These are phyloP conservation scores for Bemisia tabaci DNA, from an alignment of 1,140 invertebrate genomes.

Conservation along the genomic window DNA sequence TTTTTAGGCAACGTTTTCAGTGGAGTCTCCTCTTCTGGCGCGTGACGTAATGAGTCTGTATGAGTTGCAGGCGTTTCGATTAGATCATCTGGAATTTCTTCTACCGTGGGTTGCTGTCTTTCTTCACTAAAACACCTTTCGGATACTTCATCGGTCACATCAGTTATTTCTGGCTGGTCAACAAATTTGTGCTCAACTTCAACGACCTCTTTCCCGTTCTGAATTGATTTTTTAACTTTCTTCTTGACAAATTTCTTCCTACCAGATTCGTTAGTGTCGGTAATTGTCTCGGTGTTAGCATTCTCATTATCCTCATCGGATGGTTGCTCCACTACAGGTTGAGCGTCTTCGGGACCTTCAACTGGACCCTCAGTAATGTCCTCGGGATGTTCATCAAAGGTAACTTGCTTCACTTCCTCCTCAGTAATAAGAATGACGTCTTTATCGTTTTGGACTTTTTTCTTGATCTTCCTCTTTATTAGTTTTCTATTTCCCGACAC, in stretches of 20 bases:
- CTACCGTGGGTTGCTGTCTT: not conserved
- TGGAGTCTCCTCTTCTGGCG: not conserved
- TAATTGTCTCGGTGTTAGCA: not conserved
- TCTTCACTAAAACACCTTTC: slow-evolving; percentile 3
- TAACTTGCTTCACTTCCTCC: slow-evolving; percentile 1
- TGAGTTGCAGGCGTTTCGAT: not conserved
- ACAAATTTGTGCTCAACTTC: not conserved
- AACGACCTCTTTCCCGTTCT: no score
- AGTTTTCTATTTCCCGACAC: not conserved
- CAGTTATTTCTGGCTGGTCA: not conserved
- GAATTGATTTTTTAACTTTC: not conserved
- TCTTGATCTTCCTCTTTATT: slow-evolving; percentile 1
- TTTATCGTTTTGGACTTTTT: not conserved
- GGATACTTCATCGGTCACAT: not conserved
- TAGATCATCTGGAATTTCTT: slow-evolving; percentile 2
- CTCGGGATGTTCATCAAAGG: not conserved
- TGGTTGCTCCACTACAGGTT: not conserved
- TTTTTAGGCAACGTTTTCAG: not conserved
- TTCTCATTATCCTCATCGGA: not conserved
- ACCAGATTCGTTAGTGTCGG: slow-evolving; percentile 6
- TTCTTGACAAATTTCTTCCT: not conserved
- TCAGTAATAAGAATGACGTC: slow-evolving; percentile 1
- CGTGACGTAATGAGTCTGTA: no score
- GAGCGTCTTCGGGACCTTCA: not conserved
- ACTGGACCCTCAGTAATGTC: not conserved